These are phyloP conservation scores for Neoniphon sammara DNA, from an alignment of 2,797 vertebrate genomes.

Conservation along the genomic window DNA sequence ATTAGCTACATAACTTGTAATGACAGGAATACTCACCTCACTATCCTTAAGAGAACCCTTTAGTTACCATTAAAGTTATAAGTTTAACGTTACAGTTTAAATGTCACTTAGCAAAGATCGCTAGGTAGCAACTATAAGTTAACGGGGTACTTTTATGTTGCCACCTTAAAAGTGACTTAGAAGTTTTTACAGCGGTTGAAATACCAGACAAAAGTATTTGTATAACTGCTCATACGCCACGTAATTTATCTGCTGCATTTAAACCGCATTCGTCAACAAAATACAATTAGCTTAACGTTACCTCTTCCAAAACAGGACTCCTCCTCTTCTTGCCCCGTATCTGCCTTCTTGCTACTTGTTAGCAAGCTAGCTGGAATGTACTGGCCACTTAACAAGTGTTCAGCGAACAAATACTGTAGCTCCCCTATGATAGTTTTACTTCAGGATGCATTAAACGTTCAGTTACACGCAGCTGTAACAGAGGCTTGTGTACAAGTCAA, in stretches of 20 bases:
- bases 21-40: not conserved
- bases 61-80: not conserved
- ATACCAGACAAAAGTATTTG: not conserved
- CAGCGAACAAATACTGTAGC: not conserved
- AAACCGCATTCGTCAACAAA: not conserved
- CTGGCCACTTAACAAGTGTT: conserved; percentile 47
- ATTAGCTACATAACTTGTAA: conserved; percentile 8
- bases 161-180: not conserved
- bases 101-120: conserved; percentile 20
- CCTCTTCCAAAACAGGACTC: conserved; percentile 75
- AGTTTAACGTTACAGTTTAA: not conserved
- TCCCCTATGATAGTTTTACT: not conserved
- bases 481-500: conserved; percentile 29
- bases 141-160: conserved; percentile 15
- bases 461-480: not conserved
- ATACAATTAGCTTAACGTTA: conserved; percentile 40
- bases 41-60: accelerated
- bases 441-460: not conserved
- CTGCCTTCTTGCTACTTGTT: conserved; percentile 70
- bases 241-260: not conserved
- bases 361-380: conserved; percentile 65
- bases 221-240: not conserved
- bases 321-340: conserved; percentile 67
- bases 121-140: not conserved
- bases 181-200: not conserved